These are phyloP conservation scores for Trematomus loennbergii DNA, from an alignment of 2,113 vertebrate species.

Conservation along the genomic window DNA sequence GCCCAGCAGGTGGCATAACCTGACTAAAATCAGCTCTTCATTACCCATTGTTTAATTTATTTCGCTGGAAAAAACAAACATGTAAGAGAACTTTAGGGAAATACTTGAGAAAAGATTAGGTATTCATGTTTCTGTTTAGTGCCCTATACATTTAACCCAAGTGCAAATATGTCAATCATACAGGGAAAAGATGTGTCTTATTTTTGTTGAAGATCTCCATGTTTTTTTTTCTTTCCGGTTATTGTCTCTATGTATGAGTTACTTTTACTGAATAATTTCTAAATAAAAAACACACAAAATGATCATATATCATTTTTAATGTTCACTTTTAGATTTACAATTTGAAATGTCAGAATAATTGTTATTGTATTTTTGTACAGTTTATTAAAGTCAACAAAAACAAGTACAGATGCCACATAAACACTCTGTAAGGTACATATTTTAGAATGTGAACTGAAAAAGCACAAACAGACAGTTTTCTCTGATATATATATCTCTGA, in stretches of 20 bases:
- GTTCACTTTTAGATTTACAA: constrained; percentile 67
- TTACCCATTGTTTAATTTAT: background rate
- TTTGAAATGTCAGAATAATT: constrained; percentile 67
- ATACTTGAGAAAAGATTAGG: background rate
- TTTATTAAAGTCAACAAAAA: constrained; percentile 86
- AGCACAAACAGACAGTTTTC: constrained; percentile 73
- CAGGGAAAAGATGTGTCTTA: background rate
- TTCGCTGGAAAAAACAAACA: background rate
- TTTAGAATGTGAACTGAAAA: constrained; percentile 73
- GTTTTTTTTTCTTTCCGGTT: background rate
- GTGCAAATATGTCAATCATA: background rate
- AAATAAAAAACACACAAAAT: background rate
- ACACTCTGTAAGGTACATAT: constrained; percentile 77
- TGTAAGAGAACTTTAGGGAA: background rate
- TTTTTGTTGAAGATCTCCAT: background rate
- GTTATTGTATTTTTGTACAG: constrained; percentile 78
- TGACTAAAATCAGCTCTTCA: background rate
- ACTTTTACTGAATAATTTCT: background rate
- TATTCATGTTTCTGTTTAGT: background rate
- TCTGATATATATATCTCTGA: constrained; percentile 61
- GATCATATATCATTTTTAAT: constrained; percentile 73
- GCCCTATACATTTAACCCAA: background rate
- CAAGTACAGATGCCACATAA: constrained; percentile 84
- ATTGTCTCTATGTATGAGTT: background rate
- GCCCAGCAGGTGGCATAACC: constrained; percentile 31